Conservation (phyloP, 1,140 invertebrate genomes). For the Drosophila biarmipes region DNA sequence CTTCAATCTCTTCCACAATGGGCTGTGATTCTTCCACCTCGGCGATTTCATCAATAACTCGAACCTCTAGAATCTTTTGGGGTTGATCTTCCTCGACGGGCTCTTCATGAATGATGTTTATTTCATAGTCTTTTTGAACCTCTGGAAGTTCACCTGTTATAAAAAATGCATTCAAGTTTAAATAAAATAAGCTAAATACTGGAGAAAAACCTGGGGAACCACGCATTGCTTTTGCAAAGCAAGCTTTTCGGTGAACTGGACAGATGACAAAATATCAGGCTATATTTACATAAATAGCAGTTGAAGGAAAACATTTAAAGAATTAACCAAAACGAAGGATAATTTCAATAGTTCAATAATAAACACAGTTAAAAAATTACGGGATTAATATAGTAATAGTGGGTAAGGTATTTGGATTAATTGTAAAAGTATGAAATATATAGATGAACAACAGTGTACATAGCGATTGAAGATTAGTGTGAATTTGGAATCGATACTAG, state of each 20-base stretch:
- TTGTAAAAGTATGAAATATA: not conserved
- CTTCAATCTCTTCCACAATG: slow-evolving; percentile 71
- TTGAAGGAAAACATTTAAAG: slow-evolving; percentile 34
- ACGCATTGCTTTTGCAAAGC: slow-evolving; percentile 69
- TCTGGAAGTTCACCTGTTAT: slow-evolving; percentile 73
- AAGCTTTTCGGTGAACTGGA: slow-evolving; percentile 64
- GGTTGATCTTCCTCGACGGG: slow-evolving; percentile 62
- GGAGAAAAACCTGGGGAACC: slow-evolving; percentile 35
- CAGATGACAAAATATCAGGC: slow-evolving; percentile 46
- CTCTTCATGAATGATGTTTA: slow-evolving; percentile 77
- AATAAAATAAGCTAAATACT: slow-evolving; percentile 21
- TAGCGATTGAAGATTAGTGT: not conserved
- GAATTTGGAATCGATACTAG: not conserved
- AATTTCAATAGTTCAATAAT: slow-evolving; percentile 13
- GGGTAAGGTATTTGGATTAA: not conserved
- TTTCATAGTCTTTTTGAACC: slow-evolving; percentile 72
- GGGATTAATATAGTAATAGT: slow-evolving; percentile 9
- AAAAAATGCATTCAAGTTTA: slow-evolving; percentile 49
- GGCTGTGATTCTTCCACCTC: slow-evolving; percentile 69
- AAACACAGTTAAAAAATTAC: slow-evolving; percentile 22
- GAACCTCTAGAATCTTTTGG: slow-evolving; percentile 63
- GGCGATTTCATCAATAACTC: slow-evolving; percentile 68
- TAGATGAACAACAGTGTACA: not conserved
- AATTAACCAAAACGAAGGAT: slow-evolving; percentile 19
- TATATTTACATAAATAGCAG: slow-evolving; percentile 59